These are phyloP conservation scores for Zosterops lateralis DNA, from an alignment of 2,113 vertebrate genomes.

Conservation along the genomic window DNA sequence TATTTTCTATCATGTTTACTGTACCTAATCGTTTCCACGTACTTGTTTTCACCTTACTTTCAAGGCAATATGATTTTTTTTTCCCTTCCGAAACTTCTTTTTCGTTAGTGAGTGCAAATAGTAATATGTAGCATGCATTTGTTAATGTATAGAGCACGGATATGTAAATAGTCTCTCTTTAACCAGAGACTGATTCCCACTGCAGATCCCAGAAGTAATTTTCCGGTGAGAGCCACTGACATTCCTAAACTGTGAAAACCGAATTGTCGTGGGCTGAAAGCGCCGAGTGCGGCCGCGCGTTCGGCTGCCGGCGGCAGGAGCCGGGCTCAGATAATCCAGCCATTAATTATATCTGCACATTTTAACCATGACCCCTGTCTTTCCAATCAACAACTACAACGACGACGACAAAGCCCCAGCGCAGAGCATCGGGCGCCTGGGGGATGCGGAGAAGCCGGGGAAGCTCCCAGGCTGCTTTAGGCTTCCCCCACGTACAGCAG, in stretches of 20 bases:
- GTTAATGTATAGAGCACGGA: neutral
- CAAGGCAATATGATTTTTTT: neutral
- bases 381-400: neutral
- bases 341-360: neutral
- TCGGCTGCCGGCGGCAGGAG: neutral
- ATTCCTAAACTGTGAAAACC: constrained; percentile 14
- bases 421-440: neutral
- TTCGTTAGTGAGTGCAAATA: neutral
- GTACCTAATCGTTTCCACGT: constrained; percentile 71
- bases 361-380: neutral
- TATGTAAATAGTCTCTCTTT: neutral
- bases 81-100: neutral
- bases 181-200: neutral
- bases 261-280: neutral
- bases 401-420: neutral
- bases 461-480: constrained; percentile 35
- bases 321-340: neutral
- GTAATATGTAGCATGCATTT: accelerated
- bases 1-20: constrained; percentile 60
- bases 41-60: neutral
- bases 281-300: neutral
- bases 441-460: neutral
- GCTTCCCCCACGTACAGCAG: constrained; percentile 46
- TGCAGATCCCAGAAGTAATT: constrained; percentile 9
- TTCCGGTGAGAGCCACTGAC: constrained; percentile 19